A percentile compares a stretch with the other conserved stretches of the same genome.
These are phyloP conservation scores for Rhyacophila brunnea DNA, from an alignment of 1,140 invertebrate genomes.

Conservation along the genomic window DNA sequence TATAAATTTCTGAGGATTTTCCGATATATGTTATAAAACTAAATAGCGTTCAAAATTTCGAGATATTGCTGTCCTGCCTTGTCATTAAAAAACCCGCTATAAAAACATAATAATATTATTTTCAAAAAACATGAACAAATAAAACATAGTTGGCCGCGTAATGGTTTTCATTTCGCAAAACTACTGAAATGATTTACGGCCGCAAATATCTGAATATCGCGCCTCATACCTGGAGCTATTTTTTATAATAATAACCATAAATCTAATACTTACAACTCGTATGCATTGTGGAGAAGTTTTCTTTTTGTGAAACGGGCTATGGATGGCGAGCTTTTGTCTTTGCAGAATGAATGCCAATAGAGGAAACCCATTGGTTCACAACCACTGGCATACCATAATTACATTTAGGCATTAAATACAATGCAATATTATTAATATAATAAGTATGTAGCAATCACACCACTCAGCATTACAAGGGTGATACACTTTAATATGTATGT, in stretches of 20 bases:
- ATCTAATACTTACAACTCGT: conserved; percentile 27
- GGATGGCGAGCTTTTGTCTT: conserved; percentile 20
- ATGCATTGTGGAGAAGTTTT: conserved; percentile 24
- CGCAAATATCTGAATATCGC: conserved; percentile 31
- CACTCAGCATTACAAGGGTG: too few relatives aligned
- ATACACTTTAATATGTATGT: too few relatives aligned
- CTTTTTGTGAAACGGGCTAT: conserved; percentile 12
- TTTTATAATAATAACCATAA: conserved; percentile 33
- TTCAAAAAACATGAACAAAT: too few relatives aligned
- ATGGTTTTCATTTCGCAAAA: conserved; percentile 9
- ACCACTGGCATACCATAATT: neutral
- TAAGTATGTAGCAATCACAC: too few relatives aligned
- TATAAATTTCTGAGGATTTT: too few relatives aligned
- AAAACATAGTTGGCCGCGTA: conserved; percentile 6
- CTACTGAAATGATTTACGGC: conserved; percentile 26
- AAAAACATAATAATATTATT: too few relatives aligned
- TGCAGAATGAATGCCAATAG: conserved; percentile 24
- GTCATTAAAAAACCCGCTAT: too few relatives aligned
- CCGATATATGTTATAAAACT: too few relatives aligned
- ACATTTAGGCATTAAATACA: neutral
- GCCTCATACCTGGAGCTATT: neutral
- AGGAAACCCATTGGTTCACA: conserved; percentile 2
- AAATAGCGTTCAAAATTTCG: too few relatives aligned
- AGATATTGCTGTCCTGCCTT: too few relatives aligned
- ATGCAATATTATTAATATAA: too few relatives aligned